Evolutionary conservation across 2,797 vertebrate genomes (phyloP), one percentile per base, ranked within the genome.

Genomic region (Pampus argenteus): DNA sequence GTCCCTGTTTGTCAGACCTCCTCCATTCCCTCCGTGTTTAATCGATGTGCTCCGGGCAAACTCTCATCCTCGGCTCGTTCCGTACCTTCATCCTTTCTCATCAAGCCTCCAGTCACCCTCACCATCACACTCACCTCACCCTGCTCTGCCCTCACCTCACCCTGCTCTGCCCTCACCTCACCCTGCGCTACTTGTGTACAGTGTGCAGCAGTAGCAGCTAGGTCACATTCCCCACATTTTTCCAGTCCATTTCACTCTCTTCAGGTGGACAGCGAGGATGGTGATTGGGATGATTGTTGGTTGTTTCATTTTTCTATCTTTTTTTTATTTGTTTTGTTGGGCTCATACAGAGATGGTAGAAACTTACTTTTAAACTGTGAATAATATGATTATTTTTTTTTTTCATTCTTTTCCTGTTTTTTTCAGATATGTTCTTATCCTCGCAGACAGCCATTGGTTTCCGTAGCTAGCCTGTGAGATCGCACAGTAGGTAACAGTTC

Each of bases 41-140:
- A 82, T 86, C 66, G 2, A 38, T 55, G 14, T 23, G 52, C 80
- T 44, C 2, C 0, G 4, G 76, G 84, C 78, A 74, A 66, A 34
- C 65, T 47, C 69, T 62, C 51, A 44, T 54, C 31, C 45, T 45
- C 9, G 5, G 58, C 40, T 64, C 17, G 18, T 23, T 63, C 47
- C 23, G 6, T 36, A 69, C 69, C 58, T 68, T 26, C 61, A 64
- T 74, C 54, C 54, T 38, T 52, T 45, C 49, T 70, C 45, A 38
- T 72, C 69, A 29, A 29, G 23, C 26, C 52, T 38, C 38, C n/a
- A 38, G 47, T 65, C 44, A 29, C n/a, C 66, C 57, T 52, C 26
- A n/a, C 17, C 51, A 10, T 13, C 34, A 25, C 49, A 50, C 51
- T 23, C 50, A 26, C 20, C 60, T n/a, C 1, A 51, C 42, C 42